Evolutionary conservation across 2,797 vertebrate genomes (phyloP).

Genomic region (Trichosurus vulpecula): DNA sequence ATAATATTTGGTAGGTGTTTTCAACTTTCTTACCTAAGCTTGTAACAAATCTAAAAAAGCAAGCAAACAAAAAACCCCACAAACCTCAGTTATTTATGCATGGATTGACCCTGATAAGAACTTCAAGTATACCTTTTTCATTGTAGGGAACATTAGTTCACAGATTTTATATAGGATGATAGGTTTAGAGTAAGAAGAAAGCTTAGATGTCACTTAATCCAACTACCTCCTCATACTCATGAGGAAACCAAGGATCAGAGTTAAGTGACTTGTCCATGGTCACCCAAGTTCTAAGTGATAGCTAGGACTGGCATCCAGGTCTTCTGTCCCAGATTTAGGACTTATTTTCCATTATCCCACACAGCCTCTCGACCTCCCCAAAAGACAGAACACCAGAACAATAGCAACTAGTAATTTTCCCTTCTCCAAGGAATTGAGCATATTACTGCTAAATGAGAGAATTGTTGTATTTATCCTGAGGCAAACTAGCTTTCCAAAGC

Average conservation of each 20-base stretch:
- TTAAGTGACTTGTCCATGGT: neutral
- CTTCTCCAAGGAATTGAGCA: neutral
- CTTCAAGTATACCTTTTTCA: neutral
- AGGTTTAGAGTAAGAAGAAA: neutral
- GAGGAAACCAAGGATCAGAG: neutral
- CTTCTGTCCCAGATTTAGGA: neutral
- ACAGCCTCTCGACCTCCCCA: neutral
- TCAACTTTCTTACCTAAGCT: conserved; percentile 46
- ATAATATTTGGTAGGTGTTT: conserved; percentile 48
- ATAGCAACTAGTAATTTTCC: neutral
- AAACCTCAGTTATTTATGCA: neutral
- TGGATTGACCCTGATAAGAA: neutral
- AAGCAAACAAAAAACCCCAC: too few species aligned
- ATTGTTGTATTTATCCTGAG: too few species aligned
- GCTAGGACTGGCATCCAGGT: neutral
- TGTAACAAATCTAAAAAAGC: conserved; percentile 28
- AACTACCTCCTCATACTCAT: neutral
- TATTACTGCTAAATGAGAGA: too few species aligned
- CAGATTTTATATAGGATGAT: neutral
- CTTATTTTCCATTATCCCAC: neutral
- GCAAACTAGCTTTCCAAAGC: neutral
- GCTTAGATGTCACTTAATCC: neutral
- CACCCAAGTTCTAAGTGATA: neutral
- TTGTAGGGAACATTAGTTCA: neutral
- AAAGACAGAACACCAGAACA: neutral